A percentile compares a stretch with the other conserved stretches of the same genome.
phyloP scores from a whole-genome alignment of 2,113 vertebrate genomes.

The Rhinogobius similis region DNA sequence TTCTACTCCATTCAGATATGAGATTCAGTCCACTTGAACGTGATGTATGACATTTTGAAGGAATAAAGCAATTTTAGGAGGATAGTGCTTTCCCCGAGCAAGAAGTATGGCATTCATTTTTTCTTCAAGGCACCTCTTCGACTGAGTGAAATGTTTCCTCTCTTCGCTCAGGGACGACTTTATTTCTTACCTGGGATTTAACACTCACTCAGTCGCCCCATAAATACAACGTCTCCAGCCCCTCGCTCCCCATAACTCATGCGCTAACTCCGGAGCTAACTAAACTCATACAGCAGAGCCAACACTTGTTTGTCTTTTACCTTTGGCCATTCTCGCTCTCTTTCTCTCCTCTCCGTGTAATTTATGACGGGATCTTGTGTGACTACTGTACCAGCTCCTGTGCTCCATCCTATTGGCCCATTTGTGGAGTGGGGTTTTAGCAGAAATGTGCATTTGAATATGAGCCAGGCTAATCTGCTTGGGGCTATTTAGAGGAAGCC shows the following conservation, averaged over 20 bases:
- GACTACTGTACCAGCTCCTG: constrained; percentile 61
- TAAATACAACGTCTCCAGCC: constrained; percentile 93
- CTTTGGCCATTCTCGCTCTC: constrained; percentile 60
- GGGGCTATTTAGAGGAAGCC: constrained; percentile 68
- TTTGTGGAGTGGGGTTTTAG: constrained; percentile 59
- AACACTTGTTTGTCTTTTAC: constrained; percentile 75
- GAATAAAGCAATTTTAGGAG: constrained; percentile 69
- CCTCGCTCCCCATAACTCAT: constrained; percentile 89
- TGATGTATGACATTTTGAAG: constrained; percentile 69
- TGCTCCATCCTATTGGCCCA: constrained; percentile 59
- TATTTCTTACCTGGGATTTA: constrained; percentile 99
- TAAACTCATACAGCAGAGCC: constrained; percentile 83
- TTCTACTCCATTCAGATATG: constrained; percentile 63
- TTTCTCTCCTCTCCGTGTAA: constrained; percentile 46
- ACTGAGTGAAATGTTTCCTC: constrained; percentile 99
- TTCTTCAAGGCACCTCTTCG: constrained; percentile 91
- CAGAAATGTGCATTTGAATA: constrained; percentile 71
- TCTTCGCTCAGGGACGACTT: constrained; percentile 95
- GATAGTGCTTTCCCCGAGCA: constrained; percentile 83
- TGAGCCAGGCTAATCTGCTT: constrained; percentile 68
- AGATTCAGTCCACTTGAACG: constrained; percentile 69
- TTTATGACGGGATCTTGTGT: constrained; percentile 64
- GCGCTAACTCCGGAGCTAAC: constrained; percentile 79
- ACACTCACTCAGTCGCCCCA: constrained; percentile 95
- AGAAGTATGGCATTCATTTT: constrained; percentile 94